Conservation (phyloP, 2,113 vertebrate genomes). For the Vulpes ferrilata region DNA sequence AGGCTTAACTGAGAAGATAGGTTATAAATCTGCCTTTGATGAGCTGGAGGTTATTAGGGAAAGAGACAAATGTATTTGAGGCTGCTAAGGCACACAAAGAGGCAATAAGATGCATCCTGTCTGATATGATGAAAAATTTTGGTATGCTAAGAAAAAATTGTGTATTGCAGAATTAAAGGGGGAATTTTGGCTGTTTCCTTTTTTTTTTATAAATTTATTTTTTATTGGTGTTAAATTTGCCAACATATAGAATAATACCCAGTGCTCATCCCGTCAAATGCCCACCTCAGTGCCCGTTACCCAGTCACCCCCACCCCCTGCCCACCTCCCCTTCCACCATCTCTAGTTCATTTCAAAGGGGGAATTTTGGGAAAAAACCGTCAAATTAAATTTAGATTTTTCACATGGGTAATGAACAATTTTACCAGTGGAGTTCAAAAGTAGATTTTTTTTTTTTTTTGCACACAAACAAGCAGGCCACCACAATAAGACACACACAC, state of each 20-base stretch:
- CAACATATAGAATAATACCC: too few species aligned
- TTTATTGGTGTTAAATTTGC: too few species aligned
- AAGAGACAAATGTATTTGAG: neutral
- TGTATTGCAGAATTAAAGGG: neutral
- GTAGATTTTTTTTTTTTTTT: neutral
- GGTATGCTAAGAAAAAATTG: neutral
- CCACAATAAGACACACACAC: neutral
- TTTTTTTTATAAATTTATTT: too few species aligned
- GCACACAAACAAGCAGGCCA: neutral
- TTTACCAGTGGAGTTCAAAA: neutral
- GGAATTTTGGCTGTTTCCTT: neutral
- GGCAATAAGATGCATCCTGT: neutral
- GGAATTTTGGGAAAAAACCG: neutral
- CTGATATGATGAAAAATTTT: neutral
- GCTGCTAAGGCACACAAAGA: neutral
- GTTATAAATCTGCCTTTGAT: neutral
- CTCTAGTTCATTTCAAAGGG: neutral
- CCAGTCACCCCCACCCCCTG: too few species aligned
- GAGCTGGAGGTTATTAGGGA: neutral
- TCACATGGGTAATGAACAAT: neutral
- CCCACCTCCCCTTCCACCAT: too few species aligned
- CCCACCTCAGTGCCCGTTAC: too few species aligned
- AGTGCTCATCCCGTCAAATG: too few species aligned
- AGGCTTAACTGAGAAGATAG: neutral
- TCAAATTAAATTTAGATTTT: neutral